A percentile compares a stretch with the other conserved stretches of the same genome.
These are phyloP conservation scores for Verasper variegatus DNA, from an alignment of 2,113 vertebrate genomes.

Conservation along the genomic window DNA sequence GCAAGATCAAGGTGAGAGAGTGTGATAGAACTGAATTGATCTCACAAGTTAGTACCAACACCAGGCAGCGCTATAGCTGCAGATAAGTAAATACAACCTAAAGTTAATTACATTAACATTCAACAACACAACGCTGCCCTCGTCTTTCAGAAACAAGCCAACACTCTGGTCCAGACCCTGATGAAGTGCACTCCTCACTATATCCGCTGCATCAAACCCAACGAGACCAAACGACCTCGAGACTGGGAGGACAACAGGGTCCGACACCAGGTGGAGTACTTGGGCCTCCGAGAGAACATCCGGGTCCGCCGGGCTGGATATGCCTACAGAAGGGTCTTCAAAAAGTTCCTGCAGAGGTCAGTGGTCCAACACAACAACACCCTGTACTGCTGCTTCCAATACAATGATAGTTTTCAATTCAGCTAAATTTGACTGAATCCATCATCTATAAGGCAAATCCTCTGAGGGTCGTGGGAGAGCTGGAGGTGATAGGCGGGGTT, in stretches of 20 bases:
- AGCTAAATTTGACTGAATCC: too few species aligned
- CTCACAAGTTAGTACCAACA: too few species aligned
- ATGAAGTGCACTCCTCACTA: conserved; percentile 89
- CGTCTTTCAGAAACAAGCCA: conserved; percentile 84
- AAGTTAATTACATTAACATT: too few species aligned
- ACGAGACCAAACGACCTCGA: conserved; percentile 83
- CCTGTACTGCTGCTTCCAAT: neutral
- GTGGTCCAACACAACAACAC: neutral
- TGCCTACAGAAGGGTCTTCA: conserved; percentile 82
- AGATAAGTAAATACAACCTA: too few species aligned
- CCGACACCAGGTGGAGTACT: conserved; percentile 86
- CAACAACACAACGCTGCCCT: too few species aligned
- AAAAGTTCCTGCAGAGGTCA: conserved; percentile 86
- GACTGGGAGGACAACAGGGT: conserved; percentile 87
- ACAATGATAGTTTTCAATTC: too few species aligned
- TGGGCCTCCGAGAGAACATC: conserved; percentile 87
- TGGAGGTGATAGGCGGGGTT: too few species aligned
- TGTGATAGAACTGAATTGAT: too few species aligned
- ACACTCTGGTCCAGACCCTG: conserved; percentile 84
- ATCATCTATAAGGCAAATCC: too few species aligned
- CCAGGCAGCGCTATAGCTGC: too few species aligned
- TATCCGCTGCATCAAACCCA: conserved; percentile 88
- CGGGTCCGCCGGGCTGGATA: conserved; percentile 85
- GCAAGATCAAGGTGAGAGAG: conserved; percentile 83
- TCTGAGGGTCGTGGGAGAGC: too few species aligned